Base-by-base conservation (phyloP, 2,888 invertebrate genomes). In the Liodrosophila aerea region DNA sequence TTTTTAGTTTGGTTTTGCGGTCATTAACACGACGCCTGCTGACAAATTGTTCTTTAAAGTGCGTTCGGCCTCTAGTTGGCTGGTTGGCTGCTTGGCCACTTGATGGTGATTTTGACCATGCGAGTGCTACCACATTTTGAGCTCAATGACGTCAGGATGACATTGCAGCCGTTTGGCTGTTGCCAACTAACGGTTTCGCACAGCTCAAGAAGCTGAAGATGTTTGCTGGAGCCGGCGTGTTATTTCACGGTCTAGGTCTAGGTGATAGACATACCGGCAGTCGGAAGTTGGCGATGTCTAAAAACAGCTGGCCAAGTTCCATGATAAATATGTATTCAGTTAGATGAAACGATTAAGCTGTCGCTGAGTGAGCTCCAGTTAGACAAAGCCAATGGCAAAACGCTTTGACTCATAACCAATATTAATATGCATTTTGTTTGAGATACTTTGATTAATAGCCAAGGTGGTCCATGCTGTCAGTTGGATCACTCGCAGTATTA, bases 221-320 rank as follows among this genome's bases (percentile, higher is more conserved):
- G 22, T 11, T n/a, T 27, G 47, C 30, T 0, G 4, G 31, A 57
- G 47, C 46, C 57, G 37, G 37, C 51, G 15, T 29, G 30, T 29
- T 36, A 59, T 59, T 68, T 85, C 81, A 76, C 58, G 83, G 83
- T 70, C 75, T 76, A 62, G 75, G 75, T 76, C 81, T 81, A 75
- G 81, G 76, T n/a, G 13, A 16, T 11, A 11, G 60, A 50, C 31
- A 54, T 51, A 34, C 57, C 68, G 69, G 59, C 54, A 77, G 61
- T 60, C 76, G 78, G 78, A 78, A 78, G 85, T 85, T 18, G 41
- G 45, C 13, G 34, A 54, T 36, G 50, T 45, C 50, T 62, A 54
- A 59, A 66, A 68, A 53, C 72, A 66, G 61, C 73, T 61, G 66
- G 57, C 81, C 74, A 70, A 84, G 56, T 65, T 82, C 41, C 73